phyloP scores from a whole-genome alignment of 2,113 vertebrate species.

The Mus musculus region DNA sequence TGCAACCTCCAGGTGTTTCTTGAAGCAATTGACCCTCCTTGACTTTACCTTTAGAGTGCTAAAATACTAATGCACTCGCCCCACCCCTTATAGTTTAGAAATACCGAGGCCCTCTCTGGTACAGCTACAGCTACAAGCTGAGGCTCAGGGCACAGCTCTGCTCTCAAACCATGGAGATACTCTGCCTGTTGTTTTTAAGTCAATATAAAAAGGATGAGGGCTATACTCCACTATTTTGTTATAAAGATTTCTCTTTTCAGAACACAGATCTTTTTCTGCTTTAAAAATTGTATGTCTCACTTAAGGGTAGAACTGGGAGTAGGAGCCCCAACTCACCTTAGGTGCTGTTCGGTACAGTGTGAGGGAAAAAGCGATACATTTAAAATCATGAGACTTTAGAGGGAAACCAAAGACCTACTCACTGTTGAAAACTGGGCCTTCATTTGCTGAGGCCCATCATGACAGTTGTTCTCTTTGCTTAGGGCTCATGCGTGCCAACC shows the following conservation, averaged over 20 bases:
- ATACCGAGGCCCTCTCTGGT: background rate
- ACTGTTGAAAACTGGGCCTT: background rate
- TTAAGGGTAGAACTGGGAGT: background rate
- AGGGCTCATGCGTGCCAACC: background rate
- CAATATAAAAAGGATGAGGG: background rate
- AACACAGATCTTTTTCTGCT: background rate
- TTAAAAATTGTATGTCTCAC: background rate
- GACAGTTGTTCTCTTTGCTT: background rate
- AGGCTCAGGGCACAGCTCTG: background rate
- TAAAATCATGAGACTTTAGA: slow-evolving; percentile 22
- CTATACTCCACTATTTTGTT: background rate
- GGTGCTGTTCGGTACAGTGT: background rate
- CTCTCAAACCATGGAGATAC: background rate
- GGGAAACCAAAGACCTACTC: background rate
- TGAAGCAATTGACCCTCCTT: slow-evolving; percentile 67
- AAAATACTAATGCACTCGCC: background rate
- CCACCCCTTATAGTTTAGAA: background rate
- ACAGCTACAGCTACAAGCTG: background rate
- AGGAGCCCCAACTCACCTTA: background rate
- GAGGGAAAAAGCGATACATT: background rate
- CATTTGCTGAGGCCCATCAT: background rate
- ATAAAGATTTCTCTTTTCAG: slow-evolving; percentile 31
- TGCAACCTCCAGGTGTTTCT: slow-evolving; percentile 64
- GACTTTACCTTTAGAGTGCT: slow-evolving; percentile 60
- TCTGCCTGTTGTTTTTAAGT: background rate